Base-by-base conservation (phyloP, 2,888 invertebrate species). In the Oxyscelio sp. region DNA sequence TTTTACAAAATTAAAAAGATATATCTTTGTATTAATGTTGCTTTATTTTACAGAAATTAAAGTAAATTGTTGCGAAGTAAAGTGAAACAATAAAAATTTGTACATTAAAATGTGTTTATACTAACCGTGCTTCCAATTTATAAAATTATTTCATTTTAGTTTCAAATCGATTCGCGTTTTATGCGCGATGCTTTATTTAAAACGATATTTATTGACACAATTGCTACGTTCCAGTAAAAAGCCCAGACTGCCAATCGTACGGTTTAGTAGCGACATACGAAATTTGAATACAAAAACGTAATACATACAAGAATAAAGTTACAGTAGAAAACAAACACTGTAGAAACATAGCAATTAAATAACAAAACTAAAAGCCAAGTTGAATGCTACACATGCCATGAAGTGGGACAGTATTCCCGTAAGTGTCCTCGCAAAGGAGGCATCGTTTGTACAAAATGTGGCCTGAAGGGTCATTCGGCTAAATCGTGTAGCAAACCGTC, bases 151-250 rank as follows among this genome's bases (percentile, higher is more conserved):
- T 34, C 17, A 34, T 86, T 68, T 77, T 59, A 31, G n/a, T 52
- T 24, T 24, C 34, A 11, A 34, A 31, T 31, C 17, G 40, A 58
- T 58, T 56, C 9, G 8, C 31, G 34, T 48, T 80, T 61, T 31
- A 56, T 24, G 43, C 34, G 6, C 17, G 22, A 38, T 13, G 45
- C 68, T 63, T 48, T 58, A 17, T 54, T 63, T 50, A 27, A 43
- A 34, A 65, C 15, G 11, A 17, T 70, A 68, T 73, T 59, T 80
- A 75, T 68, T 40, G 27, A 70, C 11, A 78, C 61, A 71, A 84
- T 73, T 88, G 88, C 87, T 89, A 91, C 93, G 93, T 91, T 92
- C 92, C 90, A 92, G 82, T 90, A 87, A 70, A 90, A 89, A 50
- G 88, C 90, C 90, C 87, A 89, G 90, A 91, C 92, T 92, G 92